phyloP scores from a whole-genome alignment of 2,888 invertebrate genomes.

The Thymelicus sylvestris region DNA sequence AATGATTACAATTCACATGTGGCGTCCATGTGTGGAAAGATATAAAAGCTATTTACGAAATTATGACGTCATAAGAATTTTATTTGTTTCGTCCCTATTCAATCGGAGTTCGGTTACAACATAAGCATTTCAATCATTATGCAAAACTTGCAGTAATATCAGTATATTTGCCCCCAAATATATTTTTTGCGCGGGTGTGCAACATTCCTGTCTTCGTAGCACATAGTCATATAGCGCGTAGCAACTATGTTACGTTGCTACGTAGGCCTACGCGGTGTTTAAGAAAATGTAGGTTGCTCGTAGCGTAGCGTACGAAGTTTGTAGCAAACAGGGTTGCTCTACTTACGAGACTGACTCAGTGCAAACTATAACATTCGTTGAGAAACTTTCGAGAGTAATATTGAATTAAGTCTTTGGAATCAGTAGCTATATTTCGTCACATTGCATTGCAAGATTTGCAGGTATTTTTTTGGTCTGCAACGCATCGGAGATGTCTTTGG shows the following conservation, averaged over 20 bases:
- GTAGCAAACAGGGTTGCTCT: background rate
- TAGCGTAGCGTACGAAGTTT: constrained; percentile 1
- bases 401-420: too few relatives aligned
- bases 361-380: background rate
- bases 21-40: background rate
- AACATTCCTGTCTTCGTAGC: background rate
- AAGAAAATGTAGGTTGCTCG: background rate
- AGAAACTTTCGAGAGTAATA: background rate
- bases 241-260: background rate
- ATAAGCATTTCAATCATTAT: too few relatives aligned
- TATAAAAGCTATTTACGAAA: background rate
- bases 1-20: constrained; percentile 5
- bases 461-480: too few relatives aligned
- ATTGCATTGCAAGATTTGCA: too few relatives aligned
- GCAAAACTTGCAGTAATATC: too few relatives aligned
- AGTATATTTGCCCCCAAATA: background rate
- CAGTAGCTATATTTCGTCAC: too few relatives aligned
- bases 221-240: background rate
- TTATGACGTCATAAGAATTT: background rate
- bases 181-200: background rate
- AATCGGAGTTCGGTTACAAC: too few relatives aligned
- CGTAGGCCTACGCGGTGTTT: background rate
- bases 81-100: too few relatives aligned
- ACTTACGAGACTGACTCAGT: background rate
- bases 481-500: too few relatives aligned